These are phyloP conservation scores for Lates calcarifer DNA, from an alignment of 2,113 vertebrate genomes.

Conservation along the genomic window DNA sequence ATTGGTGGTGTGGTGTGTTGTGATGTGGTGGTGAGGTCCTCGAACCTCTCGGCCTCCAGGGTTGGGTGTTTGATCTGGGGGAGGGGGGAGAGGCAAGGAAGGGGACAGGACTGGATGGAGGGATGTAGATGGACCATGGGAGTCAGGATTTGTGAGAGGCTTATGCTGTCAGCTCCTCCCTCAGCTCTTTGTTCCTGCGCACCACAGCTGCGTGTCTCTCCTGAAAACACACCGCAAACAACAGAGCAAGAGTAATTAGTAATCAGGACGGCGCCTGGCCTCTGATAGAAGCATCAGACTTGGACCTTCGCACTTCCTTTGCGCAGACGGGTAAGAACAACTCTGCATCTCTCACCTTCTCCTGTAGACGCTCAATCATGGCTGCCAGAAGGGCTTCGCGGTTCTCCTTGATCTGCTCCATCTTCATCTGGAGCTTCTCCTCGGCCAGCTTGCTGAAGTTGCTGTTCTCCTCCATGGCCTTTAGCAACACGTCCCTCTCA, in stretches of 20 bases:
- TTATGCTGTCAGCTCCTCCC: slow-evolving; percentile 88
- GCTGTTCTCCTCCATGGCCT: slow-evolving; percentile 98
- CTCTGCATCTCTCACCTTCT: slow-evolving; percentile 87
- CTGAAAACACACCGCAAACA: slow-evolving; percentile 73
- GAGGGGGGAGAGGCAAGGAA: slow-evolving; percentile 31
- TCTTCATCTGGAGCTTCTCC: slow-evolving; percentile 93
- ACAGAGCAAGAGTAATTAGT: not conserved
- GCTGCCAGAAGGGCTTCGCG: slow-evolving; percentile 93
- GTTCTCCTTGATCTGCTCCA: slow-evolving; percentile 98
- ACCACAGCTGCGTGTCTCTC: slow-evolving; percentile 94
- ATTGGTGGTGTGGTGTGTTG: slow-evolving; percentile 69
- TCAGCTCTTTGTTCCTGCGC: slow-evolving; percentile 97
- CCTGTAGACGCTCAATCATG: slow-evolving; percentile 94
- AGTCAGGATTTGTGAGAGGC: slow-evolving; percentile 49
- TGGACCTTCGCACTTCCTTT: not conserved
- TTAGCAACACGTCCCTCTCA: slow-evolving; percentile 94
- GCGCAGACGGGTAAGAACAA: not conserved
- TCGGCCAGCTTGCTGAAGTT: slow-evolving; percentile 98
- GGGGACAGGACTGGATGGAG: slow-evolving; percentile 50
- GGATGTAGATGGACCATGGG: slow-evolving; percentile 50
- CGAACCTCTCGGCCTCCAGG: slow-evolving; percentile 62
- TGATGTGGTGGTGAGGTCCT: slow-evolving; percentile 70
- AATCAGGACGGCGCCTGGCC: too few species aligned
- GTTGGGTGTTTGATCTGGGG: slow-evolving; percentile 63
- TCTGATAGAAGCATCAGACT: not conserved